Evolutionary conservation across 2,888 invertebrate genomes (phyloP).

Genomic region (Drosophila anomelani): DNA sequence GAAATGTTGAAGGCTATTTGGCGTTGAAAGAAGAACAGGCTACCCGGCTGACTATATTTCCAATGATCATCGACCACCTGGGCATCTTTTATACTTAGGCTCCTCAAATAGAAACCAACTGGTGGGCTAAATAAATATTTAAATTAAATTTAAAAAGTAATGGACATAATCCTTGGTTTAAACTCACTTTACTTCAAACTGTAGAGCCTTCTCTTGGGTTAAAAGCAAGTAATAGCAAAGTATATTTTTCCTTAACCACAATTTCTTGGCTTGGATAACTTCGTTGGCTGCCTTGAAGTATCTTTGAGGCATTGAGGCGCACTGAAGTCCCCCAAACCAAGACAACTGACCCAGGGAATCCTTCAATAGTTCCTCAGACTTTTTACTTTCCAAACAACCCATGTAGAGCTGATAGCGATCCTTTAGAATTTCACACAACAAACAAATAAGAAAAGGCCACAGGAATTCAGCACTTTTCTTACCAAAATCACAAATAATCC

Average conservation of each 20-base stretch:
- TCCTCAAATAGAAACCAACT: constrained; percentile 55
- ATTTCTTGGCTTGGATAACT: constrained; percentile 66
- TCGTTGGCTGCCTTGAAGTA: constrained; percentile 54
- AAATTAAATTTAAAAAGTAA: neutral
- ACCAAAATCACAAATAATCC: constrained; percentile 68
- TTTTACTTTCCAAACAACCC: constrained; percentile 65
- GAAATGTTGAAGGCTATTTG: constrained; percentile 77
- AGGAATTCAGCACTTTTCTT: neutral
- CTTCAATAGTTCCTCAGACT: constrained; percentile 46
- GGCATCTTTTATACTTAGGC: constrained; percentile 68
- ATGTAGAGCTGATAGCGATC: constrained; percentile 83
- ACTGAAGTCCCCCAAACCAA: constrained; percentile 81
- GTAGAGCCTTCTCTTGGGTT: constrained; percentile 60
- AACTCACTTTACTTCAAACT: constrained; percentile 71
- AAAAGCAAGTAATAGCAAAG: constrained; percentile 71
- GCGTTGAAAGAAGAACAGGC: constrained; percentile 73
- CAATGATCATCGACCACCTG: constrained; percentile 60
- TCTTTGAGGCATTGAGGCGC: constrained; percentile 79
- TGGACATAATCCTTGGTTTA: accelerated
- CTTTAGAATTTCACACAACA: constrained; percentile 33
- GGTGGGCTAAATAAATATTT: constrained; percentile 64
- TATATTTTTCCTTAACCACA: constrained; percentile 54
- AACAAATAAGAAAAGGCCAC: neutral
- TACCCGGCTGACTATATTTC: constrained; percentile 81
- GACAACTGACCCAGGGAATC: constrained; percentile 75